A percentile compares a stretch with the other conserved stretches of the same genome.
Conservation (phyloP, 23 tunicate genomes). For the Ascidia mentula region DNA sequence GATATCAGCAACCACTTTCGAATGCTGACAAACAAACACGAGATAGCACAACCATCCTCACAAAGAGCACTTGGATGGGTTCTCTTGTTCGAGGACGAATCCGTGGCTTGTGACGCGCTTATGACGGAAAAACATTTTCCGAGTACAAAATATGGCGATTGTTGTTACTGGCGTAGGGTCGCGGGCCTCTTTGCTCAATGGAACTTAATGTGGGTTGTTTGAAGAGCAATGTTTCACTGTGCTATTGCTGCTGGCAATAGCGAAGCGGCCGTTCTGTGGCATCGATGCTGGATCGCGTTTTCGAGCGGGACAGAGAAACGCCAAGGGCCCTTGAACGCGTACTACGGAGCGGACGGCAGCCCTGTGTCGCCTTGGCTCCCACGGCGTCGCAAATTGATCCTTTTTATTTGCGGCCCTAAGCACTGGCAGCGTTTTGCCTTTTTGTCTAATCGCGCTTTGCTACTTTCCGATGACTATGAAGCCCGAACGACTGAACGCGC, state of each 20-base stretch:
- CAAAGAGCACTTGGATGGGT: too few relatives aligned
- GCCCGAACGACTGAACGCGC: background rate
- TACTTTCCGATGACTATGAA: slow-evolving; percentile 3
- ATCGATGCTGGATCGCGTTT: background rate
- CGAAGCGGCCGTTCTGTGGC: background rate
- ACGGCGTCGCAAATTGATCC: background rate
- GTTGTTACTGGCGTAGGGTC: background rate
- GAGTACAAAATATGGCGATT: background rate
- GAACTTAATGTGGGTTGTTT: background rate
- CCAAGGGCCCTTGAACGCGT: slow-evolving; percentile 1
- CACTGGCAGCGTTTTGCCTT: background rate
- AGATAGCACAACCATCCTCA: too few relatives aligned
- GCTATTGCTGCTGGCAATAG: too few relatives aligned
- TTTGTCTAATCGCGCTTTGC: slow-evolving; percentile 11
- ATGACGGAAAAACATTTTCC: background rate
- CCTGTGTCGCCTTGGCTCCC: background rate
- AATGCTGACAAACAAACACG: too few relatives aligned
- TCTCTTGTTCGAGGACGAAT: too few relatives aligned
- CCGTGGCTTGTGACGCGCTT: too few relatives aligned
- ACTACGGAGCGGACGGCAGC: background rate
- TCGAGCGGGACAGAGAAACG: background rate
- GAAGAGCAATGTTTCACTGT: too few relatives aligned
- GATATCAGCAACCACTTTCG: too few relatives aligned
- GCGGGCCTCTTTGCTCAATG: background rate
- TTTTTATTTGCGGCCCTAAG: background rate